Evolutionary conservation across 2,888 invertebrate genomes (phyloP), one percentile per base, ranked within the genome.

Genomic region (Embidobia sp.): DNA sequence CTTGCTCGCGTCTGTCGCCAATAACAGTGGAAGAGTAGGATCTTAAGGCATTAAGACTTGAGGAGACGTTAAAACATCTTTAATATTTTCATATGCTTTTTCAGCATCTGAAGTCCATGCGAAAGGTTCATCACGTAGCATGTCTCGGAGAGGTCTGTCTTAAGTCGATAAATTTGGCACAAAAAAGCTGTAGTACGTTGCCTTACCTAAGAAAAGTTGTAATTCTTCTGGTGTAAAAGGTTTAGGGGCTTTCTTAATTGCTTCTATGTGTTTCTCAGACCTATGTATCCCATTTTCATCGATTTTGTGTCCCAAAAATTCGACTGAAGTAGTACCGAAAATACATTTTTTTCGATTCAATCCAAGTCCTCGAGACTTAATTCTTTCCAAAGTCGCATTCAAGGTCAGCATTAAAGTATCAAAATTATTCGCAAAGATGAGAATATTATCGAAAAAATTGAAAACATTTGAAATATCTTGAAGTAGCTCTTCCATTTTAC

Each of bases 361-460:
- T 2, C n/a, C 4, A 7, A 40, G 16, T 2, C 18, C 40, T 3
- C 16, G 18, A 1, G 3, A 3, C 7, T 13, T 2, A 2, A 35
- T 11, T 13, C 35, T 3, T 13, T 35, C 35, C 35, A 35, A 7
- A 2, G 13, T 35, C 4, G 7, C 3, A 1, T 7, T 7, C 2
- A 35, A 13, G 8, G 3, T 13, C 3, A 3, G 13, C 13, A 35
- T 1, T 3, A 35, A 7, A 2, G 0, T 1, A 64, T 10, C 49
- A 10, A 55, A 48, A 3, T 3, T 5, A 1, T 64, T 15, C 1
- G 57, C 73, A 27, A 16, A 49, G 1, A 42, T 11, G 15, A 73
- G 1, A 2, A 73, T 15, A 7, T 73, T 55, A 35, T 64, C 64
- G 27, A 57, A 57, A 26, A 73, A 64, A 33, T 33, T 49, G n/a